Evolutionary conservation across 2,888 invertebrate genomes (phyloP).

Genomic region (Drosophila leonis): DNA sequence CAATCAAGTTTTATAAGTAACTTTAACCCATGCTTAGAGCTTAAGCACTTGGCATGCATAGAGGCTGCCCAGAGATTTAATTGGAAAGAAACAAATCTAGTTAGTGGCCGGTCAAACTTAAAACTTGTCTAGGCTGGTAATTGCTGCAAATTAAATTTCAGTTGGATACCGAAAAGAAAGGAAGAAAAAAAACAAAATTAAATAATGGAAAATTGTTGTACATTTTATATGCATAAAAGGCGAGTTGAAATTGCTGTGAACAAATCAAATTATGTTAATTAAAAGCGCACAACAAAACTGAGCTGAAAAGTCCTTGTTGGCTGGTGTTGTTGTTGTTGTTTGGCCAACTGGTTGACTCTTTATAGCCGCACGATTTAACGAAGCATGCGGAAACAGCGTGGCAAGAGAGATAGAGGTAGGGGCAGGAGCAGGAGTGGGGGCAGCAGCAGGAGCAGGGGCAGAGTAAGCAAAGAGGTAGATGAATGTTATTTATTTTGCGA

Average conservation of each 20-base stretch:
- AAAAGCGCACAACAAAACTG: constrained; percentile 56
- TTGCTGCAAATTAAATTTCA: constrained; percentile 32
- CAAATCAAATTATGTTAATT: constrained; percentile 75
- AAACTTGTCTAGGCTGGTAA: constrained; percentile 25
- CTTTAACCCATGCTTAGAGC: background rate
- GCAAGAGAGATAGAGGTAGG: background rate
- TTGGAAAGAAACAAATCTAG: constrained; percentile 9
- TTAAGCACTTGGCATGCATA: background rate
- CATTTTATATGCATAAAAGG: constrained; percentile 53
- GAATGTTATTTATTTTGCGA: constrained; percentile 44
- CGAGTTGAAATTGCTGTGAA: constrained; percentile 30
- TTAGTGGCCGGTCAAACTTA: constrained; percentile 22
- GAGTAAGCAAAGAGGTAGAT: constrained; percentile 21
- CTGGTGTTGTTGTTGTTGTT: background rate
- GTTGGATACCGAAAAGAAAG: background rate
- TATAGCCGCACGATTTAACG: constrained; percentile 71
- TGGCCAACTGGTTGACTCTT: constrained; percentile 68
- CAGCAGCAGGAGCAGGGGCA: background rate
- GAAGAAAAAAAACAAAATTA: background rate
- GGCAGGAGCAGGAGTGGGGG: background rate
- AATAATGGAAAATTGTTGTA: constrained; percentile 45
- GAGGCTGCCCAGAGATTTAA: constrained; percentile 11
- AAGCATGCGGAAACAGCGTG: constrained; percentile 12
- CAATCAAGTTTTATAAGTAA: background rate
- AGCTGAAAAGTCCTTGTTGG: constrained; percentile 40